Conservation (phyloP, 2,888 invertebrate genomes). For the Lasioglossum villosulum region DNA sequence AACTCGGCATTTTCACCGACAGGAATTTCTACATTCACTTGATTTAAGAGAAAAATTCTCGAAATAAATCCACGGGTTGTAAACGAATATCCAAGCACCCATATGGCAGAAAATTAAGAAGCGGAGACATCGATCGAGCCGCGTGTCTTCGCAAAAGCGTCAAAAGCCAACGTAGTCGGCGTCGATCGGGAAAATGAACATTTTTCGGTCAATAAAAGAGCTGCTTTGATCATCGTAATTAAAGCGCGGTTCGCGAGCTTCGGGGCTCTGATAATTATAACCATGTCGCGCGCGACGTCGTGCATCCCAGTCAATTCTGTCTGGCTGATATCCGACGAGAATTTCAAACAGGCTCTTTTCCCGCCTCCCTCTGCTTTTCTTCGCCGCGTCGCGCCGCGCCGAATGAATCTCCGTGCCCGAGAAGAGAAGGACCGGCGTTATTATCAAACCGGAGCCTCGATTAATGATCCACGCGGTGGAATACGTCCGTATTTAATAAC, state of each 20-base stretch:
- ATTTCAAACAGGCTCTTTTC: conserved; percentile 19
- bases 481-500: conserved; percentile 49
- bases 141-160: background rate
- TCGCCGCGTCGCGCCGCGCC: background rate
- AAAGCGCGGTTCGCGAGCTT: conserved; percentile 9
- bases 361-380: background rate
- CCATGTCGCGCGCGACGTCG: conserved; percentile 13
- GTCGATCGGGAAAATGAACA: conserved; percentile 13
- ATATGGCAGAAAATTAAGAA: background rate
- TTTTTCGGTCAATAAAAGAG: conserved; percentile 33
- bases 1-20: background rate
- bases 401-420: background rate
- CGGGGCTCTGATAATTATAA: conserved; percentile 6
- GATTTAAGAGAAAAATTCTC: background rate
- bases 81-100: too few relatives aligned
- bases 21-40: background rate
- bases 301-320: conserved; percentile 4
- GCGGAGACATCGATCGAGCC: background rate
- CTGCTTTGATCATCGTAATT: conserved; percentile 53
- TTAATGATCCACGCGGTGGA: conserved; percentile 48
- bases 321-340: conserved; percentile 12
- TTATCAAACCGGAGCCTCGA: conserved; percentile 24
- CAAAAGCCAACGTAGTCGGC: background rate
- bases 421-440: conserved; percentile 18
- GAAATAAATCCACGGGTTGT: too few relatives aligned